phyloP scores from a whole-genome alignment of 2,797 vertebrate species.

The Hydrophis major region DNA sequence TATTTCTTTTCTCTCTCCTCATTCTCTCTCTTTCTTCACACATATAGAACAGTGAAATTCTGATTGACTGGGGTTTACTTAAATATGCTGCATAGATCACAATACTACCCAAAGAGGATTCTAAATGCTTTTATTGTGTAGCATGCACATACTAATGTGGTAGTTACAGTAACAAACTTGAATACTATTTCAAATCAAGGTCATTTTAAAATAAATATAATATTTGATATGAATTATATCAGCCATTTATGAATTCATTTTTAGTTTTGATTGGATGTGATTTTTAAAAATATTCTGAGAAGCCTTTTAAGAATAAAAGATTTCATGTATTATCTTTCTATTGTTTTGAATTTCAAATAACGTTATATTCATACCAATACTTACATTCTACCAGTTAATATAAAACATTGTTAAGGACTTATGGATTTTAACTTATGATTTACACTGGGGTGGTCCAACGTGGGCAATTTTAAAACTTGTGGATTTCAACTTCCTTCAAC shows the following conservation, averaged over 20 bases:
- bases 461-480: background rate
- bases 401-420: constrained; percentile 26
- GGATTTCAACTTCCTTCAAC: background rate
- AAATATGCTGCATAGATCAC: background rate
- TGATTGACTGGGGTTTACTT: constrained; percentile 23
- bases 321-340: constrained; percentile 33
- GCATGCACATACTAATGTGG: background rate
- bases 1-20: background rate
- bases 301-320: constrained; percentile 19
- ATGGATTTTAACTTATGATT: constrained; percentile 10
- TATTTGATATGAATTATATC: constrained; percentile 42
- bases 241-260: constrained; percentile 40
- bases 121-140: constrained; percentile 33
- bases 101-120: constrained; percentile 17
- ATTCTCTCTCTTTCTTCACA: background rate
- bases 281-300: constrained; percentile 25
- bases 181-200: constrained; percentile 48
- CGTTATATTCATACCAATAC: constrained; percentile 9
- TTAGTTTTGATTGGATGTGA: constrained; percentile 9
- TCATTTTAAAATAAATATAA: constrained; percentile 58
- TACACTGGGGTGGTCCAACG: background rate
- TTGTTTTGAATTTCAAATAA: constrained; percentile 19
- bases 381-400: background rate
- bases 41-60: constrained; percentile 1
- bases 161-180: background rate